These are phyloP conservation scores for Larimichthys crocea DNA, from an alignment of 2,113 vertebrate species.

Conservation along the genomic window DNA sequence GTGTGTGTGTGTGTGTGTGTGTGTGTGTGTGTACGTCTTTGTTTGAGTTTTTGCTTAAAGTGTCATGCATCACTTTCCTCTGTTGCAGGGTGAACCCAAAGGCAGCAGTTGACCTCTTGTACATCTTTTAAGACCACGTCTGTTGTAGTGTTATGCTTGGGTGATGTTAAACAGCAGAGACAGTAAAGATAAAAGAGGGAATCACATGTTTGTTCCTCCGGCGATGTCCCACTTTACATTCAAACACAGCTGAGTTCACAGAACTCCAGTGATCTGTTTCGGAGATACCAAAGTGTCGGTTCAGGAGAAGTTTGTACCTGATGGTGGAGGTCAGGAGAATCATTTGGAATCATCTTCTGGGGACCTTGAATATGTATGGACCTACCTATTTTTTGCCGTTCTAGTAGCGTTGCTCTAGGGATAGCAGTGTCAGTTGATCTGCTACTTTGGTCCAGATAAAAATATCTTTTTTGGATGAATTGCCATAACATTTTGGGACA, in stretches of 20 bases:
- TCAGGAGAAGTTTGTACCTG: not conserved
- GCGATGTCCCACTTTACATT: slow-evolving; percentile 18
- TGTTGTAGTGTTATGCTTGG: not conserved
- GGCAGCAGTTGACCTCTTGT: slow-evolving; percentile 49
- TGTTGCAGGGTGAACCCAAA: slow-evolving; percentile 16
- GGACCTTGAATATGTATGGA: not conserved
- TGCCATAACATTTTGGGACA: not conserved
- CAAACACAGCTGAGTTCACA: not conserved
- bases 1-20: not conserved
- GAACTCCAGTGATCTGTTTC: not conserved
- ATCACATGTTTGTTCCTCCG: slow-evolving; percentile 19
- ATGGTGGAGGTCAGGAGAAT: not conserved
- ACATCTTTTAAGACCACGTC: slow-evolving; percentile 39
- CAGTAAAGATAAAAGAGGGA: slow-evolving; percentile 25
- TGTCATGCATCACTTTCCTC: not conserved
- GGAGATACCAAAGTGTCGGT: not conserved
- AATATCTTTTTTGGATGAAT: no score
- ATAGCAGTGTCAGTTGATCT: no score
- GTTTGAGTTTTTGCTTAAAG: not conserved
- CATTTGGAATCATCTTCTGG: not conserved
- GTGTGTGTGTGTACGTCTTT: not conserved
- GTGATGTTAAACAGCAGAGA: slow-evolving; percentile 45
- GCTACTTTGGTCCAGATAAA: no score
- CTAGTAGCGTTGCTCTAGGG: no score
- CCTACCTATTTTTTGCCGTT: no score